Percentiles rank a stretch among this genome's conserved stretches.
These are phyloP conservation scores for Caenorhabditis panamensis DNA, from an alignment of 2,888 invertebrate species.

Conservation along the genomic window DNA sequence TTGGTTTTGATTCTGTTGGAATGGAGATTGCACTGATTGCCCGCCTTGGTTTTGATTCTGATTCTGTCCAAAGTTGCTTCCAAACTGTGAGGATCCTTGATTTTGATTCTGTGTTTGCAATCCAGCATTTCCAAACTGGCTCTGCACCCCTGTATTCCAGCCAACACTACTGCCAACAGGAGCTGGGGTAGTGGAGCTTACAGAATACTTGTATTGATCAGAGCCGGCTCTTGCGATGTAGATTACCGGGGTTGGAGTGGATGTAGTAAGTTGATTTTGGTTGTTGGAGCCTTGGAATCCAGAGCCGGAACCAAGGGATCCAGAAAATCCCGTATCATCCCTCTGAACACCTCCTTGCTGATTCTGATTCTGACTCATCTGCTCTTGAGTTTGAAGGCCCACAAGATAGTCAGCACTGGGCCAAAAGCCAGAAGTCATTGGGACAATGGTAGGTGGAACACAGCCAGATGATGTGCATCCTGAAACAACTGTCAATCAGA, in stretches of 20 bases:
- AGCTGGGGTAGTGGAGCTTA: constrained; percentile 2
- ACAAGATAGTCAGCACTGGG: constrained; percentile 40
- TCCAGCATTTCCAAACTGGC: constrained; percentile 1
- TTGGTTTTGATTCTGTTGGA: constrained; percentile 12
- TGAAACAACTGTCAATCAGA: background rate
- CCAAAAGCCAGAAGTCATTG: constrained; percentile 49
- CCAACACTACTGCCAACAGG: constrained; percentile 22
- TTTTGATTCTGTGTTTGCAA: background rate
- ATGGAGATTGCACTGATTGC: background rate
- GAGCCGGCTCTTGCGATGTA: constrained; percentile 57
- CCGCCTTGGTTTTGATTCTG: too few relatives aligned
- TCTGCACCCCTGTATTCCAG: constrained; percentile 1
- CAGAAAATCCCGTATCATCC: constrained; percentile 15
- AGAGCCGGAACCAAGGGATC: constrained; percentile 2
- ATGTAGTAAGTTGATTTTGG: too few relatives aligned
- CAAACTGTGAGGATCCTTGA: too few relatives aligned
- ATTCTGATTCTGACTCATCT: constrained; percentile 24
- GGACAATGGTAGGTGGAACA: constrained; percentile 38
- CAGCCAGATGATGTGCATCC: constrained; percentile 47
- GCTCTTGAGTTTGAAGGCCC: constrained; percentile 37
- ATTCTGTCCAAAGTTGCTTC: too few relatives aligned
- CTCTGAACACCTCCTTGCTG: constrained; percentile 20
- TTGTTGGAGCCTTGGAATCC: background rate
- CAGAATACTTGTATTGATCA: constrained; percentile 47
- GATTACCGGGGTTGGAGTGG: constrained; percentile 26